Conservation (phyloP, 2,888 invertebrate genomes). For the Aporophyla nigra region DNA sequence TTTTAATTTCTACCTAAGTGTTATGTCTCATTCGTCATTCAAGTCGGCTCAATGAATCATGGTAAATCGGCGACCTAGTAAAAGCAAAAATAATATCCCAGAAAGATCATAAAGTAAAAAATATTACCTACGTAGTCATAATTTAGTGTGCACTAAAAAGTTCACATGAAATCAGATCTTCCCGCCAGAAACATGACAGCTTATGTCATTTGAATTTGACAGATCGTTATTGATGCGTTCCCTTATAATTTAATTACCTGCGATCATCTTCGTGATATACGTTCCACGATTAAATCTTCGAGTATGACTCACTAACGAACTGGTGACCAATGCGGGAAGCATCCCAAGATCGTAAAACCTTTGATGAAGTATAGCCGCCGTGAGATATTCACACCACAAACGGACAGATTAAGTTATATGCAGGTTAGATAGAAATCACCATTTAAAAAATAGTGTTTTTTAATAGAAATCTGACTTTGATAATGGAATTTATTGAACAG, state of each 20-base stretch:
- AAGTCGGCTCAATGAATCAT: not conserved
- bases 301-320: slow-evolving; percentile 64
- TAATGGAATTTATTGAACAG: slow-evolving; percentile 37
- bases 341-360: slow-evolving; percentile 61
- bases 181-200: slow-evolving; percentile 53
- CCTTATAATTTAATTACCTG: slow-evolving; percentile 55
- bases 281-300: slow-evolving; percentile 57
- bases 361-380: slow-evolving; percentile 45
- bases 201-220: slow-evolving; percentile 57
- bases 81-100: not conserved
- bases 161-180: slow-evolving; percentile 21
- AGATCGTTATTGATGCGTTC: slow-evolving; percentile 56
- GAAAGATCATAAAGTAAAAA: slow-evolving; percentile 26
- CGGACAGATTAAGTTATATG: slow-evolving; percentile 52
- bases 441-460: slow-evolving; percentile 26
- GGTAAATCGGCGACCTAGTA: not conserved
- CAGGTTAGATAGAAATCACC: slow-evolving; percentile 50
- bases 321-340: slow-evolving; percentile 53
- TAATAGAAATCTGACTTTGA: slow-evolving; percentile 20
- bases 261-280: slow-evolving; percentile 52
- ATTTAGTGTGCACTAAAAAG: slow-evolving; percentile 32
- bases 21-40: slow-evolving; percentile 1
- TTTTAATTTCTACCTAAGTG: not conserved
- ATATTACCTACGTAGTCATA: slow-evolving; percentile 25
- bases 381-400: slow-evolving; percentile 53